Evolutionary conservation across 2,888 invertebrate species (phyloP).

Genomic region (Diaperis boleti): DNA sequence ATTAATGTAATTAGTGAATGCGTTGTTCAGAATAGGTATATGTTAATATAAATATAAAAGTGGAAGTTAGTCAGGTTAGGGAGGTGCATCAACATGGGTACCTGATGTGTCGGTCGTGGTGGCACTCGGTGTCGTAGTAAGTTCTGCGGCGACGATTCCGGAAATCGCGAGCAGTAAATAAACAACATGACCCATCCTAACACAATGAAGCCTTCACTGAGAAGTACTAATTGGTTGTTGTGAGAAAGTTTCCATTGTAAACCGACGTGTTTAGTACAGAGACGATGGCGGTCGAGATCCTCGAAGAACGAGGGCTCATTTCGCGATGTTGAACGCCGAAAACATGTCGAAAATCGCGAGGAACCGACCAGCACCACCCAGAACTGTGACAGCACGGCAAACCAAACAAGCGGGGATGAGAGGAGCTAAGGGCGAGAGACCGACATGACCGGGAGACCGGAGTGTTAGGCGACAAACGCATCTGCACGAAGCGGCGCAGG

Average conservation of each 20-base stretch:
- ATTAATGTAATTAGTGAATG: too few relatives aligned
- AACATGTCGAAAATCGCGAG: slow-evolving; percentile 11
- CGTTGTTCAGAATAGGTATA: slow-evolving; percentile 29
- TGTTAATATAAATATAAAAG: neutral
- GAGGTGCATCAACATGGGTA: slow-evolving; percentile 32
- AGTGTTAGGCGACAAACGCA: slow-evolving; percentile 25
- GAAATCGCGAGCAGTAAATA: slow-evolving; percentile 58
- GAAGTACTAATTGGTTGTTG: slow-evolving; percentile 27
- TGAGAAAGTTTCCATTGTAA: slow-evolving; percentile 33
- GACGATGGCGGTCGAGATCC: slow-evolving; percentile 4
- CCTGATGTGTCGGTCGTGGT: slow-evolving; percentile 46
- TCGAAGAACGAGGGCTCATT: slow-evolving; percentile 4
- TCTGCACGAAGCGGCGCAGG: slow-evolving; percentile 11
- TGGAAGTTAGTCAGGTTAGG: slow-evolving; percentile 6
- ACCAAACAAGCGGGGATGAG: slow-evolving; percentile 50
- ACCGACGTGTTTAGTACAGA: slow-evolving; percentile 24
- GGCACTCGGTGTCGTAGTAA: slow-evolving; percentile 38
- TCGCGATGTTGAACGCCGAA: slow-evolving; percentile 10
- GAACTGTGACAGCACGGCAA: slow-evolving; percentile 52
- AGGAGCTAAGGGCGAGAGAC: slow-evolving; percentile 48
- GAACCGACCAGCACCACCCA: slow-evolving; percentile 46
- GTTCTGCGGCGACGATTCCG: slow-evolving; percentile 36
- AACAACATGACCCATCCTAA: slow-evolving; percentile 64
- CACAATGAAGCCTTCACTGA: slow-evolving; percentile 43
- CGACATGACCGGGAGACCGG: slow-evolving; percentile 35